Evolutionary conservation across 2,113 vertebrate genomes (phyloP), one percentile per base, ranked within the genome.

Genomic region (Clupea harengus): DNA sequence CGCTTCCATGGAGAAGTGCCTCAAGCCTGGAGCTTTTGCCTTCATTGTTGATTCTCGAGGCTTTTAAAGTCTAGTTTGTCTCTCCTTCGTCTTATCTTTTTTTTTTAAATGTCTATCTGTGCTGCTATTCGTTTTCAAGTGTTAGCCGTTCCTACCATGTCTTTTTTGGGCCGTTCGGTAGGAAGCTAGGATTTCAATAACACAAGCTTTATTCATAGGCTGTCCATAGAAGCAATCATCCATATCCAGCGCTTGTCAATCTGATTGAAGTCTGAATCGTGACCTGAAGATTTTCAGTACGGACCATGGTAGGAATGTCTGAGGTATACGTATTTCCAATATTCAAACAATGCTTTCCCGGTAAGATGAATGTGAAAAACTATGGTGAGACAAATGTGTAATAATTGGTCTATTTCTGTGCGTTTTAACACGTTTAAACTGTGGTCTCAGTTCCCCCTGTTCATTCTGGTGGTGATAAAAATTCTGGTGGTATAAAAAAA

Each of bases 211-310:
- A 32, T 72, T 72, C 25, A 72, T 11, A 25, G 64, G 7, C 0
- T 11, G 9, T 8, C 64, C 32, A 25, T 4, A 28, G 25, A 13
- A 32, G 15, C 20, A 64, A 10, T 28, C 9, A 0, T 72, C 28
- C 25, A 28, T 28, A 72, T 72, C 0, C 11, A 72, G 13, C 10
- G 25, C 64, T 28, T 28, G 64, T 32, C 64, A 72, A 7, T 32
- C 4, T 72, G 64, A 72, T 25, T 72, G 11, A 72, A 72, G 25
- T 72, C n/a, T 28, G 64, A 72, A 7, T 72, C 11, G 25, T 32
- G 64, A n/a, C 64, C 64, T 72, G 64, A 72, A 72, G 64, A 72
- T 13, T 72, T 72, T 72, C n/a, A n/a, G n/a, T n/a, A n/a, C n/a
- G 64, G 64, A 52, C 17, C 17, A 13, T 52, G n/a, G n/a, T n/a